Conservation (phyloP, 2,888 invertebrate genomes). For the Leptinotarsa tumamoca region DNA sequence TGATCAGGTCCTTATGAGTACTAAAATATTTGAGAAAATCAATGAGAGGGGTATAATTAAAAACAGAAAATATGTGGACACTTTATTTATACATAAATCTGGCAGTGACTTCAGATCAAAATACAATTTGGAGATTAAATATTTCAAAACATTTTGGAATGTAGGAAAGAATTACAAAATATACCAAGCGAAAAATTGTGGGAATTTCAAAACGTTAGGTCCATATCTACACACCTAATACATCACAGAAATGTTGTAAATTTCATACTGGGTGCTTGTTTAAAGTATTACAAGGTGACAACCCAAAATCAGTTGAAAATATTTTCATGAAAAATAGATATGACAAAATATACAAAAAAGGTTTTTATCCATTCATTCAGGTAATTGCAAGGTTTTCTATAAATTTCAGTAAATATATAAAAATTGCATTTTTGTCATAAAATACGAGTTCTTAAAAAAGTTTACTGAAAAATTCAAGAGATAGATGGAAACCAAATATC, state of each 20-base stretch:
- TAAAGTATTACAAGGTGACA: neutral
- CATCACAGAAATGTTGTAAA: slow-evolving; percentile 63
- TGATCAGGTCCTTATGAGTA: too few relatives aligned
- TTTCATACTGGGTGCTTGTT: slow-evolving; percentile 15
- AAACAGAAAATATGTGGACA: slow-evolving; percentile 53
- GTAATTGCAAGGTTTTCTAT: neutral
- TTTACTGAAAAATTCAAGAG: too few relatives aligned
- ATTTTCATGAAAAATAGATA: neutral
- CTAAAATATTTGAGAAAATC: too few relatives aligned
- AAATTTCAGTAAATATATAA: neutral
- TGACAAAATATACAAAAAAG: neutral
- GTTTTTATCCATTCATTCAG: neutral
- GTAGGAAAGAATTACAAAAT: slow-evolving; percentile 39
- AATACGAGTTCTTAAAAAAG: too few relatives aligned
- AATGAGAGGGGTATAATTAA: slow-evolving; percentile 18
- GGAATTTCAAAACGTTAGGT: slow-evolving; percentile 40
- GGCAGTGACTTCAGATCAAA: slow-evolving; percentile 66
- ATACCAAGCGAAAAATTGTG: slow-evolving; percentile 26
- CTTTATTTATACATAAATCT: slow-evolving; percentile 62
- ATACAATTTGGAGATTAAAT: slow-evolving; percentile 63
- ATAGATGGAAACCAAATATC: too few relatives aligned
- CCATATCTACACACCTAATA: slow-evolving; percentile 61
- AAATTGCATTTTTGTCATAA: too few relatives aligned
- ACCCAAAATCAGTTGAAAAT: neutral
- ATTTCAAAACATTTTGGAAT: slow-evolving; percentile 65